A percentile compares a stretch with the other conserved stretches of the same genome.
These are phyloP conservation scores for Anguilla megastoma DNA, from an alignment of 2,797 vertebrate species.

Conservation along the genomic window DNA sequence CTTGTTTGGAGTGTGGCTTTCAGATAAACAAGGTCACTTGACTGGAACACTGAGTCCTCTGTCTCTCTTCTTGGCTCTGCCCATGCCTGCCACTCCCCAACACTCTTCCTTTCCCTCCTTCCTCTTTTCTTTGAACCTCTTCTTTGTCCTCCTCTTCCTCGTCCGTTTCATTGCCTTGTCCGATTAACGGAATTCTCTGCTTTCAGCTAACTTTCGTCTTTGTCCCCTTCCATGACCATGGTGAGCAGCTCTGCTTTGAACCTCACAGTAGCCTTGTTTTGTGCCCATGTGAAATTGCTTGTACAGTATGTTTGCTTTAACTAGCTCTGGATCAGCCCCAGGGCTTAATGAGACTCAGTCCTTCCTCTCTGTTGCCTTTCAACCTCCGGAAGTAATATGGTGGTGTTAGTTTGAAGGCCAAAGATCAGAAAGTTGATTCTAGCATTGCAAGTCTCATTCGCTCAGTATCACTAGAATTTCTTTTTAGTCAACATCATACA, in stretches of 20 bases:
- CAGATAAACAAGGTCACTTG: slow-evolving; percentile 69
- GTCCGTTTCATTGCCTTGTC: neutral
- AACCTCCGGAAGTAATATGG: neutral
- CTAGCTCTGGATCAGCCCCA: neutral
- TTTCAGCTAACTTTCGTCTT: neutral
- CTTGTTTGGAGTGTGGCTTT: slow-evolving; percentile 60
- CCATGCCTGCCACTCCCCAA: slow-evolving; percentile 25
- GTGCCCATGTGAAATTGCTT: slow-evolving; percentile 4
- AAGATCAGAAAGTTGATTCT: neutral
- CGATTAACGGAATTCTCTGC: neutral
- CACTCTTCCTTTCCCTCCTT: slow-evolving; percentile 12
- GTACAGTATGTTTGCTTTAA: slow-evolving; percentile 6
- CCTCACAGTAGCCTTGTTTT: neutral
- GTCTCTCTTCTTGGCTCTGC: slow-evolving; percentile 54
- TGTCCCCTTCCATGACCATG: neutral
- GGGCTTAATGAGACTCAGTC: neutral
- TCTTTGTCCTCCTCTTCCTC: neutral
- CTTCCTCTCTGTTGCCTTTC: neutral
- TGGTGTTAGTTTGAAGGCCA: neutral
- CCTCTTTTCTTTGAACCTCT: neutral
- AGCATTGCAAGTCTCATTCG: neutral
- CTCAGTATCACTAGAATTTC: neutral
- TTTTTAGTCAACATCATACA: neutral
- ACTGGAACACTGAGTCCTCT: slow-evolving; percentile 66
- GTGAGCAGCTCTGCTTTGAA: neutral